Percentiles rank a stretch among this genome's conserved stretches.
Conservation (phyloP, 2,113 vertebrate genomes). For the Lagopus muta region DNA sequence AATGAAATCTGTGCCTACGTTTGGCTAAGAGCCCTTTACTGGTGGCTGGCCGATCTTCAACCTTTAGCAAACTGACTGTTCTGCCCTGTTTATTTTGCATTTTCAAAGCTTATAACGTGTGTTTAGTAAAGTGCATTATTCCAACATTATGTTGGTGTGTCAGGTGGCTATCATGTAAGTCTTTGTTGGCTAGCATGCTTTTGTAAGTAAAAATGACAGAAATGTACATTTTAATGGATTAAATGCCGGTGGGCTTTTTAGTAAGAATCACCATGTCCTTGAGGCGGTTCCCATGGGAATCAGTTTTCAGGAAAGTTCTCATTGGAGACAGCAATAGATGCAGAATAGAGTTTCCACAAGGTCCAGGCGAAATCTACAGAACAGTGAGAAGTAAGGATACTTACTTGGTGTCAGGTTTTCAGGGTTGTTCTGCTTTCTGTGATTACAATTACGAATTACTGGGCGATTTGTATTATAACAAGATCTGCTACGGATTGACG, state of each 20-base stretch:
- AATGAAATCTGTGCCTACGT: background rate
- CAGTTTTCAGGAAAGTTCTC: rapidly evolving
- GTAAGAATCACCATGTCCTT: background rate
- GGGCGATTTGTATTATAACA: background rate
- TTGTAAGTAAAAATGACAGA: background rate
- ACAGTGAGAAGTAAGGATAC: background rate
- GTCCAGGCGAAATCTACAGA: background rate
- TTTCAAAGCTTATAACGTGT: background rate
- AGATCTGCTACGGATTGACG: background rate
- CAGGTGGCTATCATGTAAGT: background rate
- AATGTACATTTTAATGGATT: background rate
- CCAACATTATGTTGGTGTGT: background rate
- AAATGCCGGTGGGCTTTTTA: background rate
- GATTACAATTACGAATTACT: background rate
- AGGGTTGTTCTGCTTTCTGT: background rate
- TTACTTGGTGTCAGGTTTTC: background rate
- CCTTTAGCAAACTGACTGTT: background rate
- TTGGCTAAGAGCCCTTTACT: background rate
- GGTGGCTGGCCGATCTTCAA: background rate
- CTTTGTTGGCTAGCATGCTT: background rate
- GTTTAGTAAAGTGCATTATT: background rate
- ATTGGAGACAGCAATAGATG: background rate
- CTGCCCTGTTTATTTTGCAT: background rate
- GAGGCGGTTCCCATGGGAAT: rapidly evolving
- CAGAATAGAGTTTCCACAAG: background rate